Percentiles rank a stretch among this genome's conserved stretches.
Evolutionary conservation across 2,797 vertebrate genomes (phyloP).

Genomic region (Anguilla anguilla): DNA sequence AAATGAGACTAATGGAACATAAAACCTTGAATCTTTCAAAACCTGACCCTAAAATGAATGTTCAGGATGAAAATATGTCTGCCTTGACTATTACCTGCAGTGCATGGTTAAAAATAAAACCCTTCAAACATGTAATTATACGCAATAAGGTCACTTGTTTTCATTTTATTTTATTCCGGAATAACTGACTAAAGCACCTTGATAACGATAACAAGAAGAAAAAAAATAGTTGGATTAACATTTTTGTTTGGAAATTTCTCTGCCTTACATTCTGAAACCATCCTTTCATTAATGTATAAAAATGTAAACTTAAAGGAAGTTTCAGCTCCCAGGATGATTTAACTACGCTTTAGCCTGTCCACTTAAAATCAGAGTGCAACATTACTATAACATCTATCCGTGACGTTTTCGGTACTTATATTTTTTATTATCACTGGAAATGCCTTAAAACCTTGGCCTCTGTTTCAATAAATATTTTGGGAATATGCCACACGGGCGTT

Average conservation of each 20-base stretch:
- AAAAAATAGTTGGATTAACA: neutral
- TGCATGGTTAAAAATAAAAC: neutral
- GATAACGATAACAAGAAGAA: neutral
- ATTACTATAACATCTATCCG: neutral
- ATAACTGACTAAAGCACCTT: neutral
- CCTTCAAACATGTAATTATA: neutral
- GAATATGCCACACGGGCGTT: neutral
- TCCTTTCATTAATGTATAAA: neutral
- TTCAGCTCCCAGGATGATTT: neutral
- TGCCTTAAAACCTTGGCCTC: neutral
- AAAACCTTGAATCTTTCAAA: neutral
- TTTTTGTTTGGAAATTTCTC: neutral
- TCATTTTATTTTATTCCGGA: neutral
- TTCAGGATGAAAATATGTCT: neutral
- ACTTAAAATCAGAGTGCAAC: neutral
- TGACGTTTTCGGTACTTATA: neutral
- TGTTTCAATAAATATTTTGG: neutral
- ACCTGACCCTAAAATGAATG: neutral
- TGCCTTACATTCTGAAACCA: neutral
- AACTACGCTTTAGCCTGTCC: neutral
- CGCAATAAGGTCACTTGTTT: neutral
- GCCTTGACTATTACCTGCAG: neutral
- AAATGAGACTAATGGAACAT: neutral
- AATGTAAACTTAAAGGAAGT: neutral
- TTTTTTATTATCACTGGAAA: neutral